Conservation (phyloP, 2,113 vertebrate species). For the Andinoacara biseriatus region DNA sequence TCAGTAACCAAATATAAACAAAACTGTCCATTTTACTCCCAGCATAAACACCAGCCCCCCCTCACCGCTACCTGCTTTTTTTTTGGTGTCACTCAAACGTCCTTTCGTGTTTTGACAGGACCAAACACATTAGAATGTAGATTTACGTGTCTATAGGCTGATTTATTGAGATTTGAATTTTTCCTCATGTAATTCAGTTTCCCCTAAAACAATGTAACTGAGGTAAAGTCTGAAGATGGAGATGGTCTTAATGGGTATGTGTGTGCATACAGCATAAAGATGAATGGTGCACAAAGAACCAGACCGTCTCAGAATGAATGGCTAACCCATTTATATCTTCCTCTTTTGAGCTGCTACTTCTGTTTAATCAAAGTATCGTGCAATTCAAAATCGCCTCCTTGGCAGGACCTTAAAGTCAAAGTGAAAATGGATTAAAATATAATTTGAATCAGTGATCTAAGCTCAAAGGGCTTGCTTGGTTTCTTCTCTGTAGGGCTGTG, state of each 20-base stretch:
- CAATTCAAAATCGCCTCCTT: neutral
- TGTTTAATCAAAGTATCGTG: neutral
- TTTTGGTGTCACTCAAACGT: too few species aligned
- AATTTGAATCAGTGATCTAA: neutral
- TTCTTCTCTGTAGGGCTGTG: slow-evolving; percentile 82
- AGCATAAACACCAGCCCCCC: too few species aligned
- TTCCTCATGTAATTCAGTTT: neutral
- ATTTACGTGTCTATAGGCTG: too few species aligned
- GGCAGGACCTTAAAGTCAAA: neutral
- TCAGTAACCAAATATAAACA: too few species aligned
- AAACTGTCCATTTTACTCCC: too few species aligned
- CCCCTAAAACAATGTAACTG: neutral
- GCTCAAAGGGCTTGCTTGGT: neutral
- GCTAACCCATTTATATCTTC: neutral
- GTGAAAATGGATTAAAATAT: neutral
- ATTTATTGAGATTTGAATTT: fast-evolving
- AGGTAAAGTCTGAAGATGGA: neutral
- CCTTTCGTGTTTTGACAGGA: too few species aligned
- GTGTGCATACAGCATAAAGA: too few species aligned
- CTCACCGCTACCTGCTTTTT: too few species aligned
- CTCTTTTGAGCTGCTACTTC: neutral
- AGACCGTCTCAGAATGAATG: fast-evolving
- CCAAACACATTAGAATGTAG: too few species aligned
- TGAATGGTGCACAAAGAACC: neutral
- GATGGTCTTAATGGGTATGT: too few species aligned